Evolutionary conservation across 2,113 vertebrate genomes (phyloP).

Genomic region (Pipra filicauda): DNA sequence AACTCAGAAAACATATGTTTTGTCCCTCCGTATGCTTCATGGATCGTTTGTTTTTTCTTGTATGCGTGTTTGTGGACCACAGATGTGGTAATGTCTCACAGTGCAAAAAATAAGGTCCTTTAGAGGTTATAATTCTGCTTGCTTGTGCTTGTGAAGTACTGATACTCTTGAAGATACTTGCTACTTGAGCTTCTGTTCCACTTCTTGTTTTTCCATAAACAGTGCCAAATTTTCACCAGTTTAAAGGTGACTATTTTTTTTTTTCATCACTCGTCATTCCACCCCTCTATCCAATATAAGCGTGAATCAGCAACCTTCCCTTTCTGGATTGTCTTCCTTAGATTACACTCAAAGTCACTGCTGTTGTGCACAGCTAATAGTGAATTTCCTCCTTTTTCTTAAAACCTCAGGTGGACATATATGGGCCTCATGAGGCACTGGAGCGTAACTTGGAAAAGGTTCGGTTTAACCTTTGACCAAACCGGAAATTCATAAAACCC

Average conservation of each 20-base stretch:
- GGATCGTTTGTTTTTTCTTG: neutral
- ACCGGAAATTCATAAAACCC: neutral
- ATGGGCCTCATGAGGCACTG: neutral
- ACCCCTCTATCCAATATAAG: neutral
- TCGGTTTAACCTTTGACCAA: neutral
- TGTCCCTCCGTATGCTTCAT: neutral
- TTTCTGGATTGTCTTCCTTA: neutral
- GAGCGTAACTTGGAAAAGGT: neutral
- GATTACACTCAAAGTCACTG: neutral
- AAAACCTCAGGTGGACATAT: neutral
- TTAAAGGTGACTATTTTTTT: neutral
- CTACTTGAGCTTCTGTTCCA: neutral
- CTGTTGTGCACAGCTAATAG: neutral
- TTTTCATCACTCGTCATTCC: neutral
- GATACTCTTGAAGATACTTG: neutral
- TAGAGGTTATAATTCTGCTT: neutral
- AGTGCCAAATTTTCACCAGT: neutral
- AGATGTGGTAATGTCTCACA: neutral
- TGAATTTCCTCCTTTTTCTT: neutral
- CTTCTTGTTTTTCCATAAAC: neutral
- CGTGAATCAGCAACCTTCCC: rapidly evolving
- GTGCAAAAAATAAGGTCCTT: neutral
- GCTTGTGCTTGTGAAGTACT: neutral
- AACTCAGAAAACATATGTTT: constrained; percentile 7
- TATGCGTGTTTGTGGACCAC: neutral